These are phyloP conservation scores for Mohoua ochrocephala DNA, from an alignment of 2,113 vertebrate genomes.

Conservation along the genomic window DNA sequence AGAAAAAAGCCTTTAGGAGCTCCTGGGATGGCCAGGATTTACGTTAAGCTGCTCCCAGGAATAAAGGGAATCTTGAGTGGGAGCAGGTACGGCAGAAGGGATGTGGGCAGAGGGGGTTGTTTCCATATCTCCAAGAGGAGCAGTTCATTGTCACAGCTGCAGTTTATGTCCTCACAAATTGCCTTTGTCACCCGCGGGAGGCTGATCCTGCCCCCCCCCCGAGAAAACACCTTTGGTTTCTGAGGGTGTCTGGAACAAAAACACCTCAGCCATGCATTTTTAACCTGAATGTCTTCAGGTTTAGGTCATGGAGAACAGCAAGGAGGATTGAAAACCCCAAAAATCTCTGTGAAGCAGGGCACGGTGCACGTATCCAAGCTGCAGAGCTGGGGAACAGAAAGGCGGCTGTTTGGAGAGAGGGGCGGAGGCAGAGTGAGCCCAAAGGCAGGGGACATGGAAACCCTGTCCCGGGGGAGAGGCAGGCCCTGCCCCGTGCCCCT, in stretches of 20 bases:
- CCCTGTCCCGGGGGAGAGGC: neutral
- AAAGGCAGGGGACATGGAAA: neutral
- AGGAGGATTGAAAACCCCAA: neutral
- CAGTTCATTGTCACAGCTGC: neutral
- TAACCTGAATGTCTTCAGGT: neutral
- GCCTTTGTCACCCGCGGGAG: neutral
- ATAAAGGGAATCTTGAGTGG: neutral
- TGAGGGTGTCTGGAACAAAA: neutral
- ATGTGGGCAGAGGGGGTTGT: neutral
- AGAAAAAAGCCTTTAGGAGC: neutral
- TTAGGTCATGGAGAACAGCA: neutral
- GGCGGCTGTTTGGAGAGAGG: neutral
- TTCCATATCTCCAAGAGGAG: neutral
- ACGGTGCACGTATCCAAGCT: accelerated
- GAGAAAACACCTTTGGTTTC: neutral
- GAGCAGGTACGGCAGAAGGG: neutral
- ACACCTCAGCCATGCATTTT: neutral
- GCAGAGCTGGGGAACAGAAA: neutral
- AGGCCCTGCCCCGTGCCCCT: neutral
- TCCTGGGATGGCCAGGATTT: neutral
- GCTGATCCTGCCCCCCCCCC: neutral
- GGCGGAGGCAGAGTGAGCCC: neutral
- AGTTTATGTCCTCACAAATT: neutral
- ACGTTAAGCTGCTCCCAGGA: neutral
- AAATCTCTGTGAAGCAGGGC: neutral